A percentile compares a stretch with the other conserved stretches of the same genome.
phyloP scores from a whole-genome alignment of 2,113 vertebrate species.

The Mobula hypostoma region DNA sequence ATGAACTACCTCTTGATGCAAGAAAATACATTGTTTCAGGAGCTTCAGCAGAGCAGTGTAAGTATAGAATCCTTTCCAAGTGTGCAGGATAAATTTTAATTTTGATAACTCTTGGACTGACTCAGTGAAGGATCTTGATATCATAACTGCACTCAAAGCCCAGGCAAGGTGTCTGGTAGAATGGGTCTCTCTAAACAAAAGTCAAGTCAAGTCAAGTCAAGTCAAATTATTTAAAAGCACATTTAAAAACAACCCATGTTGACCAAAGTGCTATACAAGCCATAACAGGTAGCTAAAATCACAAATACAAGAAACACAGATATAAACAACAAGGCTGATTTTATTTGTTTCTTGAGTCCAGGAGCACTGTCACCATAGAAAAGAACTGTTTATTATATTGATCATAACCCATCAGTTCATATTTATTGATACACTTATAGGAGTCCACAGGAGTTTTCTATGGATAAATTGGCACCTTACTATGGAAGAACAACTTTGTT shows the following conservation, averaged over 20 bases:
- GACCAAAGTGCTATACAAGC: too few species aligned
- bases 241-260: too few species aligned
- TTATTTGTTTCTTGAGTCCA: not conserved
- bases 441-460: not conserved
- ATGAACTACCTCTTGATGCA: constrained; percentile 6
- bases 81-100: too few species aligned
- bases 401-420: not conserved
- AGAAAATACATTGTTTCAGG: constrained; percentile 16
- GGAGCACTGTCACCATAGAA: not conserved
- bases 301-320: too few species aligned
- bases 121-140: too few species aligned
- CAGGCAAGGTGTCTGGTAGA: too few species aligned
- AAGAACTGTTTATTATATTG: not conserved
- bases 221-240: too few species aligned
- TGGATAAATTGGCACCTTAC: not conserved
- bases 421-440: not conserved
- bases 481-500: not conserved
- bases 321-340: not conserved
- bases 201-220: not conserved
- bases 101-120: too few species aligned
- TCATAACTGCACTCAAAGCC: too few species aligned
- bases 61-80: not conserved
- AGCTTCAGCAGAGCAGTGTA: constrained; percentile 2
- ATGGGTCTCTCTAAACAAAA: not conserved
- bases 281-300: too few species aligned